phyloP scores from a whole-genome alignment of 2,888 invertebrate genomes.

The Malacosoma neustria region DNA sequence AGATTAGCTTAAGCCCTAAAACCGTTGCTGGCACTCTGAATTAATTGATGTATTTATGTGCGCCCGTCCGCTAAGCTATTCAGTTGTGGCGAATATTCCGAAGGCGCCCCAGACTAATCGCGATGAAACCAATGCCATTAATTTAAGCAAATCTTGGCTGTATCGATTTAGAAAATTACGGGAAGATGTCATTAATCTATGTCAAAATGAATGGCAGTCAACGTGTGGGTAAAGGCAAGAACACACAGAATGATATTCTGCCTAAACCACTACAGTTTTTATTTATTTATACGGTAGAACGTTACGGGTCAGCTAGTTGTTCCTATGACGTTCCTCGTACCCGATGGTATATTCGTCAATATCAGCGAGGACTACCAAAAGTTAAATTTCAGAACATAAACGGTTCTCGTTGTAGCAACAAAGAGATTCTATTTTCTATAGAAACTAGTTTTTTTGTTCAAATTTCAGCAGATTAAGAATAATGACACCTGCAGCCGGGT shows the following conservation, averaged over 20 bases:
- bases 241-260: not conserved
- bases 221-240: not conserved
- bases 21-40: not conserved
- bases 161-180: not conserved
- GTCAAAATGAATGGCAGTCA: not conserved
- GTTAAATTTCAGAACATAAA: too few species aligned
- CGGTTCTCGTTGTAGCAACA: too few species aligned
- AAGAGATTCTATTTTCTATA: too few species aligned
- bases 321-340: too few species aligned
- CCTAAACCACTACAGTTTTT: too few species aligned
- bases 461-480: too few species aligned
- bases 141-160: not conserved
- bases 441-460: too few species aligned
- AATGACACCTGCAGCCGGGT: too few species aligned
- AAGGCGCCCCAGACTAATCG: not conserved
- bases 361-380: too few species aligned
- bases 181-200: not conserved
- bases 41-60: not conserved
- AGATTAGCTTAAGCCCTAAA: not conserved
- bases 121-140: not conserved
- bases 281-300: too few species aligned
- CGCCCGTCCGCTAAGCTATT: not conserved
- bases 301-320: too few species aligned
- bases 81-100: not conserved
- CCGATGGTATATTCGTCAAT: too few species aligned